Conservation (phyloP, 2,888 invertebrate genomes). For the Caenorhabditis plicata region DNA sequence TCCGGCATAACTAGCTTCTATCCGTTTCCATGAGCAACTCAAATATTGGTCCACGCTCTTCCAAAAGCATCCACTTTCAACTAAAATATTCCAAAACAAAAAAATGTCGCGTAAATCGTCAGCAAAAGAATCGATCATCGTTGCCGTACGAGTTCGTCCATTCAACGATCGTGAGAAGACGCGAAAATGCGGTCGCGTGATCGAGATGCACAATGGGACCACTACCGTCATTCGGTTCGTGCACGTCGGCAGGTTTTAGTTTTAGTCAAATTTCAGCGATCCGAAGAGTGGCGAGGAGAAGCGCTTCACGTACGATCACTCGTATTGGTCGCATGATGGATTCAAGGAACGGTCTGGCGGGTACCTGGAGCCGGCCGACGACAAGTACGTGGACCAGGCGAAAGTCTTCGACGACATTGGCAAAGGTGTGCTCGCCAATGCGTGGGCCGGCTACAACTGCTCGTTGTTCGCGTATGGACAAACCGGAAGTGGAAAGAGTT, state of each 20-base stretch:
- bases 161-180: constrained; percentile 70
- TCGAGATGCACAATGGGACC: constrained; percentile 67
- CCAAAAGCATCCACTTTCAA: too few relatives aligned
- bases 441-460: constrained; percentile 71
- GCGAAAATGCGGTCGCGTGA: constrained; percentile 68
- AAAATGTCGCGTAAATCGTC: background rate
- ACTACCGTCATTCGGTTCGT: constrained; percentile 66
- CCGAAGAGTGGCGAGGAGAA: constrained; percentile 68
- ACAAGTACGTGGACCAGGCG: constrained; percentile 71
- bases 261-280: constrained; percentile 58
- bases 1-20: too few relatives aligned
- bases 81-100: background rate
- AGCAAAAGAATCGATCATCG: constrained; percentile 67
- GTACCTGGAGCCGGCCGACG: constrained; percentile 66
- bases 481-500: constrained; percentile 72
- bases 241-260: background rate
- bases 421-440: constrained; percentile 70
- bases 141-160: constrained; percentile 71
- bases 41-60: too few relatives aligned
- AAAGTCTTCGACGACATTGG: constrained; percentile 70
- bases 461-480: constrained; percentile 72
- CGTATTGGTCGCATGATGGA: constrained; percentile 72
- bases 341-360: constrained; percentile 68
- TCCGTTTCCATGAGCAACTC: too few relatives aligned
- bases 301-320: constrained; percentile 70